Base-by-base conservation (phyloP, 1,140 invertebrate species). In the Drosophila arizonae region DNA sequence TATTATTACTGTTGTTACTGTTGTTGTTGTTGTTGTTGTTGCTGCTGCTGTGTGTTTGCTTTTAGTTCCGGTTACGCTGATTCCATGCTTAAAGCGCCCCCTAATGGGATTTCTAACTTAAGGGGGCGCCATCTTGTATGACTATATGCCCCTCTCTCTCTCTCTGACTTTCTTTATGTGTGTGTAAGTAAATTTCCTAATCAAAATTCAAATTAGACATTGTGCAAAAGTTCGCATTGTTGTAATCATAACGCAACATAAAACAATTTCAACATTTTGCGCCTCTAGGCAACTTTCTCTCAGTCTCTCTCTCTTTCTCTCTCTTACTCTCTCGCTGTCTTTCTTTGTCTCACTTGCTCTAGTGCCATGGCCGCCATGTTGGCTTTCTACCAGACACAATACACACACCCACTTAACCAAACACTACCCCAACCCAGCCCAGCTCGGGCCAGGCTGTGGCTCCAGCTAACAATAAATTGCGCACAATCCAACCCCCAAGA, bases 201-300 rank as follows among this genome's bases (percentile, higher is more conserved):
- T 90, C 88, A 90, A 90, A 90, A 90, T 90, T 90, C 88, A 90
- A 90, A 90, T 90, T 90, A 90, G 84, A 88, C 76, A 87, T 87
- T 88, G 82, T 78, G 85, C 85, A 85, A 80, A 88, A 88, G 85
- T 88, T 88, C 79, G 80, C 80, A 84, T 84, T 84, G 81, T 85
- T 90, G 86, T 90, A 88, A 90, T 90, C 87, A 90, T 87, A 87
- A 82, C 82, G 77, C 66, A 84, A 82, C 82, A 74, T 86, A 90
- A 88, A 90, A 76, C 88, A 88, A 90, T 90, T 88, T 85, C 80
- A 80, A 74, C 77, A 85, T 85, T 72, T 73, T 87, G 76, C 61
- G 72, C 76, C 80, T 81, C 65, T 52, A 77, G 81, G 74, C 81
- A 62, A 46, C 48, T 50, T 26, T 50, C 63, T 45, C 24, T 28